phyloP scores from a whole-genome alignment of 2,113 vertebrate species.

The Pterocles gutturalis region DNA sequence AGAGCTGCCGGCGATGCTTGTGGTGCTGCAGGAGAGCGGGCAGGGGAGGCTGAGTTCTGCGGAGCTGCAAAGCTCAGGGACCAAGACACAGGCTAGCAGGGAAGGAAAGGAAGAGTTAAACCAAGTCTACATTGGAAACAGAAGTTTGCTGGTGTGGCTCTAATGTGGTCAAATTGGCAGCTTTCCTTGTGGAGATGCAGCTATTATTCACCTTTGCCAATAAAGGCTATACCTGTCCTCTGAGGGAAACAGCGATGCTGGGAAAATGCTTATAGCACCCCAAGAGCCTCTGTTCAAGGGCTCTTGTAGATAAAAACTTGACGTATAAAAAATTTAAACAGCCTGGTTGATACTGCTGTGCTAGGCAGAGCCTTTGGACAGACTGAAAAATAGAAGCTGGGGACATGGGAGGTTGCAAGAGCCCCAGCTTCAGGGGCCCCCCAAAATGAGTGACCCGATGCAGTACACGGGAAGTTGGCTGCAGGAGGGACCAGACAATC shows the following conservation, averaged over 20 bases:
- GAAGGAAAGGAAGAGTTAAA: background rate
- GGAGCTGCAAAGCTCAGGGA: background rate
- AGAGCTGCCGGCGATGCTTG: background rate
- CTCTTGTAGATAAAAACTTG: background rate
- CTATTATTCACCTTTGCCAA: background rate
- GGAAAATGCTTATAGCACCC: background rate
- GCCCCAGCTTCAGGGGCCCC: rapidly evolving
- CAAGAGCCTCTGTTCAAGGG: background rate
- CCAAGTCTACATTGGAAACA: background rate
- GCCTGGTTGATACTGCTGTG: background rate
- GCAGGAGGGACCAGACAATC: background rate
- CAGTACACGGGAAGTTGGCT: background rate
- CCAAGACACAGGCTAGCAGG: background rate
- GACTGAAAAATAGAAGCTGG: background rate
- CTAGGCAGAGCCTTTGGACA: background rate
- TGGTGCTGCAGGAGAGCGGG: background rate
- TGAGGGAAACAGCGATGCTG: background rate
- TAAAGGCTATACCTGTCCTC: background rate
- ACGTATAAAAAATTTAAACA: background rate
- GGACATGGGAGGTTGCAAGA: background rate
- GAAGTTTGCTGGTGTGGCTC: background rate
- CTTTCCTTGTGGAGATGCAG: background rate
- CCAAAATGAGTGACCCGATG: background rate
- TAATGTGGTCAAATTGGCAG: background rate
- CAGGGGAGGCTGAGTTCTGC: background rate